A percentile compares a stretch with the other conserved stretches of the same genome.
Evolutionary conservation across 1,140 invertebrate species (phyloP).

Genomic region (Heliconius melpomene): DNA sequence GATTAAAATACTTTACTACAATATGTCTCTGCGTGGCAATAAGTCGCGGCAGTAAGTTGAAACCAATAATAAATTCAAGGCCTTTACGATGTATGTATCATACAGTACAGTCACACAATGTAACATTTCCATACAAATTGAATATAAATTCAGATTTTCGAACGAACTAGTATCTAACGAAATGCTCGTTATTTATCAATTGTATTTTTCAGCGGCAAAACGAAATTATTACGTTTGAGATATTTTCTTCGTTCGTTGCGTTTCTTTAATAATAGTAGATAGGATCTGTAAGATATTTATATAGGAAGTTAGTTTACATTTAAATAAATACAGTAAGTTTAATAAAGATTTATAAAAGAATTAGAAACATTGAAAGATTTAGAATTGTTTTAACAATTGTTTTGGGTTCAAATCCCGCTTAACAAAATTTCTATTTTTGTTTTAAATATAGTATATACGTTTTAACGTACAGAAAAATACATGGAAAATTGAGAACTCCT

Average conservation of each 20-base stretch:
- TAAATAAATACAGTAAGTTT: too few relatives aligned
- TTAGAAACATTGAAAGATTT: too few relatives aligned
- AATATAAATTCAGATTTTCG: slow-evolving; percentile 19
- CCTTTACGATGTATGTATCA: slow-evolving; percentile 12
- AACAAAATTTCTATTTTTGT: too few relatives aligned
- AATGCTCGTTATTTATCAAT: slow-evolving; percentile 10
- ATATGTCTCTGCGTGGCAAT: slow-evolving; percentile 32
- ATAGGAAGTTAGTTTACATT: too few relatives aligned
- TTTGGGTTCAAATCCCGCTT: too few relatives aligned
- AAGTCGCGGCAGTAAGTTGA: slow-evolving; percentile 30
- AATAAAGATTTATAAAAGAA: too few relatives aligned
- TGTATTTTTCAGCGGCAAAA: slow-evolving; percentile 6
- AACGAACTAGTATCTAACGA: slow-evolving; percentile 8
- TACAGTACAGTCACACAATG: not conserved
- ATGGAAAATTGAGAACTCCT: too few relatives aligned
- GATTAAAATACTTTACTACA: slow-evolving; percentile 11
- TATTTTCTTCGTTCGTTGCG: not conserved
- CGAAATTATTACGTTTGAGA: not conserved
- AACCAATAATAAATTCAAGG: slow-evolving; percentile 39
- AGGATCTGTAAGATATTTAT: not conserved
- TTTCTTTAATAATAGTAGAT: not conserved
- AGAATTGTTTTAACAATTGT: too few relatives aligned
- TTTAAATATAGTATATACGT: too few relatives aligned
- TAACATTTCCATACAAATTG: slow-evolving; percentile 35
- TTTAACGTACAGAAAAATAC: too few relatives aligned